A percentile compares a stretch with the other conserved stretches of the same genome.
These are phyloP conservation scores for Agonopterix heracliana DNA, from an alignment of 2,888 invertebrate species.

Conservation along the genomic window DNA sequence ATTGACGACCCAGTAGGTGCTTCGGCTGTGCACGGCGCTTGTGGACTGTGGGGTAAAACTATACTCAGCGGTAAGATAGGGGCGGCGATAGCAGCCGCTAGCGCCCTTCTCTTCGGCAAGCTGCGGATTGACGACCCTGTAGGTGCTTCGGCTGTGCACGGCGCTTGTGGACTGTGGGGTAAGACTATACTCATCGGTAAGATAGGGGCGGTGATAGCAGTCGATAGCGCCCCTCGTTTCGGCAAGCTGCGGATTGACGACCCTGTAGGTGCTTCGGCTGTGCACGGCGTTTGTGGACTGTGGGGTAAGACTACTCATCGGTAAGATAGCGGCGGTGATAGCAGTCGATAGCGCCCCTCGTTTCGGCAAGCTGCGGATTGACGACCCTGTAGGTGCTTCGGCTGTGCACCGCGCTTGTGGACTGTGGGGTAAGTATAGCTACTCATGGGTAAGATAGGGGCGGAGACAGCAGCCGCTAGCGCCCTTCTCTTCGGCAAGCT, in stretches of 20 bases:
- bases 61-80: constrained; percentile 89
- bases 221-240: constrained; percentile 82
- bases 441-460: constrained; percentile 76
- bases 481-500: constrained; percentile 87
- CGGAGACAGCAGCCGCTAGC: constrained; percentile 80
- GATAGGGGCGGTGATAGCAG: constrained; percentile 85
- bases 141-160: constrained; percentile 93
- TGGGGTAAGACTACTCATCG: constrained; percentile 80
- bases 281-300: constrained; percentile 88
- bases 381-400: constrained; percentile 94
- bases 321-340: constrained; percentile 84
- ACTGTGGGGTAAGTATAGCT: constrained; percentile 79
- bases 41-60: constrained; percentile 79
- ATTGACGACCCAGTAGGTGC: constrained; percentile 96
- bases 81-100: constrained; percentile 81
- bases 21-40: constrained; percentile 88
- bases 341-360: constrained; percentile 83
- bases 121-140: constrained; percentile 93
- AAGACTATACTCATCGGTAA: constrained; percentile 32
- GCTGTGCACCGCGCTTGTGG: constrained; percentile 91
- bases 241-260: constrained; percentile 89
- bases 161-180: constrained; percentile 86
- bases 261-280: constrained; percentile 93
- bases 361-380: constrained; percentile 86
- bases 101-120: constrained; percentile 86